Percentiles rank a stretch among this genome's conserved stretches.
phyloP scores from a whole-genome alignment of 2,113 vertebrate genomes.

The Mixornis gularis region DNA sequence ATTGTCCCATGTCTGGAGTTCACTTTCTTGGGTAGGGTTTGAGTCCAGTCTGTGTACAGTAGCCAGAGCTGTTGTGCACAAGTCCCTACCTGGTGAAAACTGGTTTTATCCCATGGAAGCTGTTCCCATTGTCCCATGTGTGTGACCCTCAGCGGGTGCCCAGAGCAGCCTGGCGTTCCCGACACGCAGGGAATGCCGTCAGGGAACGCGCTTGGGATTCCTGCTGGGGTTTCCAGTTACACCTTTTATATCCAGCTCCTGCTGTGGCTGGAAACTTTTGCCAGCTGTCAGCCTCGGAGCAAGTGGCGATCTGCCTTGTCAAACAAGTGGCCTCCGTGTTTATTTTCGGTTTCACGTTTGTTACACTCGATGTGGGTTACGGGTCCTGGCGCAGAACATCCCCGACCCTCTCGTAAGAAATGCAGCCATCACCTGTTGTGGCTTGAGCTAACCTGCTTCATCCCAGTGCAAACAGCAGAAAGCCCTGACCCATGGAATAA shows the following conservation, averaged over 20 bases:
- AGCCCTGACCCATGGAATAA: not conserved
- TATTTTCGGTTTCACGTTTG: conserved; percentile 36
- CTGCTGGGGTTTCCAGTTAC: conserved; percentile 9
- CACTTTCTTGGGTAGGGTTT: not conserved
- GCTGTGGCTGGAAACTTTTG: conserved; percentile 49
- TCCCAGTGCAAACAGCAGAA: not conserved
- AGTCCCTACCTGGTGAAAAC: not conserved
- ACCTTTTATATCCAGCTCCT: not conserved
- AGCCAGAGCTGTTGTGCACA: not conserved
- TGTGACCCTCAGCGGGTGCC: not conserved
- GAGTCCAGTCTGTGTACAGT: not conserved
- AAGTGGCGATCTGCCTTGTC: conserved; percentile 43
- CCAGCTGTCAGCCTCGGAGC: conserved; percentile 50
- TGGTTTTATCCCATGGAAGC: accelerated
- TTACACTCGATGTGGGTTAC: not conserved
- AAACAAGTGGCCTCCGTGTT: not conserved
- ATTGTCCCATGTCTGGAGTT: too few species aligned
- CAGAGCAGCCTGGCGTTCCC: not conserved
- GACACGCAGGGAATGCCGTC: not conserved
- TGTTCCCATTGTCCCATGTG: accelerated
- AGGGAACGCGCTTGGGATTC: not conserved
- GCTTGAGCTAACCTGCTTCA: not conserved
- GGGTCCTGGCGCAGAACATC: conserved; percentile 12
- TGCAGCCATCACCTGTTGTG: not conserved
- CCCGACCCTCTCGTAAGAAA: not conserved